Evolutionary conservation across 2,113 vertebrate species (phyloP).

Genomic region (Epinephelus lanceolatus): DNA sequence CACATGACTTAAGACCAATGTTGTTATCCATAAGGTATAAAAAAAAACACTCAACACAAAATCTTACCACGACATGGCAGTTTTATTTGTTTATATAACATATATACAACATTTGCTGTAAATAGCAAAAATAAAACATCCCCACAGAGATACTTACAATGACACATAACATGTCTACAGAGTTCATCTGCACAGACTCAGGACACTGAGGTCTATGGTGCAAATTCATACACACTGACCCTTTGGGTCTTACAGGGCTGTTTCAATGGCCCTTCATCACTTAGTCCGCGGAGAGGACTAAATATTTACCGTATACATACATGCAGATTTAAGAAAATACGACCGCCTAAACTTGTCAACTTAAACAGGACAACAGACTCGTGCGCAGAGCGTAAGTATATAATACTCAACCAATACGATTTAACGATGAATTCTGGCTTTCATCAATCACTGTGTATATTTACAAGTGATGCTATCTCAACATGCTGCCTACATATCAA

Average conservation of each 20-base stretch:
- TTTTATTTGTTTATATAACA: slow-evolving; percentile 72
- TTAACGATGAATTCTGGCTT: slow-evolving; percentile 62
- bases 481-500: neutral
- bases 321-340: slow-evolving; percentile 82
- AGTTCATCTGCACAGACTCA: slow-evolving; percentile 78
- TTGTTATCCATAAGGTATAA: neutral
- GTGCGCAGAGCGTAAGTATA: slow-evolving; percentile 79
- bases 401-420: slow-evolving; percentile 76
- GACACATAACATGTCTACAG: slow-evolving; percentile 80
- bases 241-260: slow-evolving; percentile 86
- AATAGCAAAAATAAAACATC: slow-evolving; percentile 71
- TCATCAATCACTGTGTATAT: slow-evolving; percentile 64
- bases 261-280: slow-evolving; percentile 81
- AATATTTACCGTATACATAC: slow-evolving; percentile 82
- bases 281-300: slow-evolving; percentile 81
- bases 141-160: slow-evolving; percentile 76
- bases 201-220: slow-evolving; percentile 69
- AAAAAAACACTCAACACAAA: neutral
- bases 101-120: slow-evolving; percentile 70
- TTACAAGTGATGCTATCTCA: slow-evolving; percentile 51
- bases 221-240: slow-evolving; percentile 84
- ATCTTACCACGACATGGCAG: slow-evolving; percentile 65
- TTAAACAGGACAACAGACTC: slow-evolving; percentile 76
- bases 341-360: slow-evolving; percentile 77
- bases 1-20: neutral